Evolutionary conservation across 1,140 invertebrate species (phyloP).

Genomic region (Lamellibrachia luymesi): DNA sequence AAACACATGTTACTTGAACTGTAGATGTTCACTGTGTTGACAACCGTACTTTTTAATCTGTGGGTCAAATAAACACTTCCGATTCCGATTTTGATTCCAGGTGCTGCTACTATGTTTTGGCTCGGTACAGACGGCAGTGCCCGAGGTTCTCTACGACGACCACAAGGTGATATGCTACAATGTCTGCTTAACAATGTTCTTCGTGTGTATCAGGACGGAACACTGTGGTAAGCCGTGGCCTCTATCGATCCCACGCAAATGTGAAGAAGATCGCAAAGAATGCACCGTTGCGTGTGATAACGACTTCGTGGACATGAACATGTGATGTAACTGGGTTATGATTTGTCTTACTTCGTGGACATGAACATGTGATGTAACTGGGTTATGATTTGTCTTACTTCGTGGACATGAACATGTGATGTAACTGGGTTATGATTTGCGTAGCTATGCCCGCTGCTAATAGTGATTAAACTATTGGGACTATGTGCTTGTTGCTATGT

Average conservation of each 20-base stretch:
- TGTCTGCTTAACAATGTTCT: background rate
- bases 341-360: background rate
- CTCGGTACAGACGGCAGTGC: background rate
- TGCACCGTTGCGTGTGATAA: background rate
- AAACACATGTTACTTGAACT: no score
- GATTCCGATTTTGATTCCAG: background rate
- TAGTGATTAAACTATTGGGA: no score
- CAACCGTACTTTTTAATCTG: no score
- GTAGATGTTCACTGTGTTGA: no score
- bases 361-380: background rate
- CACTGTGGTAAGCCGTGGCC: background rate
- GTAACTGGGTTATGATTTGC: background rate
- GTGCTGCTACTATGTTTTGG: background rate
- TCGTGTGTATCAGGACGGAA: background rate
- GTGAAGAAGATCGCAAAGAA: background rate
- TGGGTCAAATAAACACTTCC: no score
- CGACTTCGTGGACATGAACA: background rate
- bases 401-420: background rate
- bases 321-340: background rate
- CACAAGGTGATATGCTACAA: background rate
- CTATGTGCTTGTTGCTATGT: no score
- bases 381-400: no score
- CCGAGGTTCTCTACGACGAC: background rate
- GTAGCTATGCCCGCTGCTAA: no score
- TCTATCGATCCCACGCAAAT: background rate